phyloP scores from a whole-genome alignment of 2,797 vertebrate genomes.

The Semaprochilodus insignis region DNA sequence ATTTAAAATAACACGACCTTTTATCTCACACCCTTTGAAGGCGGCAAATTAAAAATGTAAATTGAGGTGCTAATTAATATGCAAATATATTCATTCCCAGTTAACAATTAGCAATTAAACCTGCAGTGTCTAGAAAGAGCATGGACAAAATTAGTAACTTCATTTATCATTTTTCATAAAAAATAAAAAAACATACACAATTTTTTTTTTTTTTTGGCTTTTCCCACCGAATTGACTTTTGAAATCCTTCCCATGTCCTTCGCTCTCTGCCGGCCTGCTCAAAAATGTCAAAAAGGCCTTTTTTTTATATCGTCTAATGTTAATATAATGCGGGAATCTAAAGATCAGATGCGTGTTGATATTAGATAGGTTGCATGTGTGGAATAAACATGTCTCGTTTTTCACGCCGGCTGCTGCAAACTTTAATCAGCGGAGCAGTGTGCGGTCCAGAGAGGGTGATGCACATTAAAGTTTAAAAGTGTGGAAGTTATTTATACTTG shows the following conservation, averaged over 20 bases:
- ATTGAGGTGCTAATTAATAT: conserved; percentile 99
- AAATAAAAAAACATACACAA: conserved; percentile 94
- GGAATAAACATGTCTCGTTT: conserved; percentile 46
- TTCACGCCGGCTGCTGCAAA: conserved; percentile 20
- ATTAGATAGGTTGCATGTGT: conserved; percentile 13
- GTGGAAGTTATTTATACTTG: conserved; percentile 64
- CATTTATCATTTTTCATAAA: conserved; percentile 89
- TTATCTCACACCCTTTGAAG: conserved; percentile 99
- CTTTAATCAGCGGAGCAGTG: conserved; percentile 50
- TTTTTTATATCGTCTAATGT: not conserved
- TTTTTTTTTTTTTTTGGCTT: conserved; percentile 84
- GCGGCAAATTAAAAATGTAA: conserved; percentile 99
- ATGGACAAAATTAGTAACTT: conserved; percentile 99
- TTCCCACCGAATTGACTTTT: conserved; percentile 84
- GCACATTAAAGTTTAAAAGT: conserved; percentile 65
- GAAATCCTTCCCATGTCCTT: conserved; percentile 87
- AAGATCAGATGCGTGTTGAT: not conserved
- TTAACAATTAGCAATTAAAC: conserved; percentile 99
- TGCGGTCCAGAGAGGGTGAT: conserved; percentile 51
- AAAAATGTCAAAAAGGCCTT: conserved; percentile 25
- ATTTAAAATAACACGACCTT: conserved; percentile 99
- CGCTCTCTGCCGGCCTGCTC: conserved; percentile 63
- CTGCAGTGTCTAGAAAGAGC: conserved; percentile 99
- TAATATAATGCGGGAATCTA: not conserved
- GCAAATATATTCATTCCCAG: conserved; percentile 99